Percentiles rank a stretch among this genome's conserved stretches.
Conservation (phyloP, 53 echinoderm and acorn worm species). For the Pentamera pediparva region DNA sequence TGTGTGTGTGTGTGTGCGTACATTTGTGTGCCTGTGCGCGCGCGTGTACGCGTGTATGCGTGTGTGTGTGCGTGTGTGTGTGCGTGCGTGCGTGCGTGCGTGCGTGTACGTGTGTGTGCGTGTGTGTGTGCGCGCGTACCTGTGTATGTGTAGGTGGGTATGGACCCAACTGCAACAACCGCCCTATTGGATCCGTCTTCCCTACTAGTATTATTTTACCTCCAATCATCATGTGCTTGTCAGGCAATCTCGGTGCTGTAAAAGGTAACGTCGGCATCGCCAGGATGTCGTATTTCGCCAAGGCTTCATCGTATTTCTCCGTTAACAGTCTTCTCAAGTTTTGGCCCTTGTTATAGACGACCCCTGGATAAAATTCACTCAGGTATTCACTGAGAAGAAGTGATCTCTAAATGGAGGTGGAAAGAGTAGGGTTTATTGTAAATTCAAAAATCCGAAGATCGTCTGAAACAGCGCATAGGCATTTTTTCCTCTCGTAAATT, state of each 20-base stretch:
- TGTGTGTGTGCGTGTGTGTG: not conserved
- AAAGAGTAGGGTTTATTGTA: not conserved
- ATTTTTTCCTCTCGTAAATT: not conserved
- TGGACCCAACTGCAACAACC: not conserved
- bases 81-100: not conserved
- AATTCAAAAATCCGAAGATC: not conserved
- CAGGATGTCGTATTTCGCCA: constrained; percentile 38
- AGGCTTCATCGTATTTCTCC: constrained; percentile 30
- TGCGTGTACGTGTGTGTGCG: not conserved
- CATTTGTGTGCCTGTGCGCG: not conserved
- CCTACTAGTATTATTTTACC: constrained; percentile 29
- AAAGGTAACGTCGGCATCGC: constrained; percentile 57
- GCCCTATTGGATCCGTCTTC: no score
- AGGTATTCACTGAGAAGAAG: constrained; percentile 6
- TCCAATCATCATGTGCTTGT: not conserved
- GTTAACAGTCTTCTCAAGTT: constrained; percentile 32
- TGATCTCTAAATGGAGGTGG: not conserved
- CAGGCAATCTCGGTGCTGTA: constrained; percentile 44
- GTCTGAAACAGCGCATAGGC: not conserved
- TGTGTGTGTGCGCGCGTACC: not conserved
- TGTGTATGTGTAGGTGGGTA: not conserved
- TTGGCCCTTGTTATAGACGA: constrained; percentile 31
- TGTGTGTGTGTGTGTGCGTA: not conserved
- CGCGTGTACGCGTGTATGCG: not conserved
- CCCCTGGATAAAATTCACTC: not conserved